These are phyloP conservation scores for Pogoniulus pusillus DNA, from an alignment of 2,797 vertebrate species.

Conservation along the genomic window DNA sequence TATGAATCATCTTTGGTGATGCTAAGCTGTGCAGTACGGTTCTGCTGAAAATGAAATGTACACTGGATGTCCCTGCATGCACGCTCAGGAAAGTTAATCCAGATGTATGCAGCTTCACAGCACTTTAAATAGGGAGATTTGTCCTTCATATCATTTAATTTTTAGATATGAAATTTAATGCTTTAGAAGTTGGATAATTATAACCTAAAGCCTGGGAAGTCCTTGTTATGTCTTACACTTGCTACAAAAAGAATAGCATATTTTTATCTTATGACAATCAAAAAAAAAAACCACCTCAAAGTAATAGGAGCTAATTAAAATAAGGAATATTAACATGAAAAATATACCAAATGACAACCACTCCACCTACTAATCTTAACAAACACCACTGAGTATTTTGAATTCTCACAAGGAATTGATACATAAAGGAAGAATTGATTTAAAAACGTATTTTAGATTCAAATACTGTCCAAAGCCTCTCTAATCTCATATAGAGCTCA, in stretches of 20 bases:
- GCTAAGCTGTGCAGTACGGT: neutral
- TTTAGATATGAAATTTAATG: neutral
- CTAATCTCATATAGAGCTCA: neutral
- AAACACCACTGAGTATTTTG: neutral
- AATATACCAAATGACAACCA: neutral
- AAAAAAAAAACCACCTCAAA: too few relatives aligned
- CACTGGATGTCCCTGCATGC: neutral
- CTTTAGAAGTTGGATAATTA: constrained; percentile 29
- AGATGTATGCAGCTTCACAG: neutral
- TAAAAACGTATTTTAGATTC: neutral
- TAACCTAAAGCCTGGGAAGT: neutral
- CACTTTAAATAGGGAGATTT: neutral
- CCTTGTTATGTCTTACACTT: neutral
- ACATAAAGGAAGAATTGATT: neutral
- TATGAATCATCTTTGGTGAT: neutral
- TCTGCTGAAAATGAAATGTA: neutral
- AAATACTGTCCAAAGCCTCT: neutral
- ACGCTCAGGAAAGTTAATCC: neutral
- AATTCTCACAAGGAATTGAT: neutral
- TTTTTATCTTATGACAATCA: neutral
- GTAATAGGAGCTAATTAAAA: constrained; percentile 42
- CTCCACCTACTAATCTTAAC: neutral
- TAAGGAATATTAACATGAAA: neutral
- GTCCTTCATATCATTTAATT: neutral
- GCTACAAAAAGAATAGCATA: neutral